These are phyloP conservation scores for Drosophila tani DNA, from an alignment of 1,140 invertebrate species.

Conservation along the genomic window DNA sequence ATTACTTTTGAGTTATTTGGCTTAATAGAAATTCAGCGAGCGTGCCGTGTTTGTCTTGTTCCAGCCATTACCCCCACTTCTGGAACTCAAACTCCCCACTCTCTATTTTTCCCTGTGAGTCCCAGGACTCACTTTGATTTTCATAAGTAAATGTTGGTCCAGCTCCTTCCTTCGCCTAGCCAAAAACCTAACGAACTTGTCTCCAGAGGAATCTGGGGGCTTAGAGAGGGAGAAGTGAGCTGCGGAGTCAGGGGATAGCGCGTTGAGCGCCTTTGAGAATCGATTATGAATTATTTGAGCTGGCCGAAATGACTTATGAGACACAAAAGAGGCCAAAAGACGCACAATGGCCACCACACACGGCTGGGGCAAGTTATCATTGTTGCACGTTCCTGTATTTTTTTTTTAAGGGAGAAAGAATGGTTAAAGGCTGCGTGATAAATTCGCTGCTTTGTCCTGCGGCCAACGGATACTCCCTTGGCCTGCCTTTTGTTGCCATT, in stretches of 20 bases:
- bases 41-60: slow-evolving; percentile 77
- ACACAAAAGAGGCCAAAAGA: slow-evolving; percentile 59
- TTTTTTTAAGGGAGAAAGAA: neutral
- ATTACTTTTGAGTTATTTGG: slow-evolving; percentile 82
- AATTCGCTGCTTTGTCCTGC: slow-evolving; percentile 36
- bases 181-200: slow-evolving; percentile 58
- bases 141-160: slow-evolving; percentile 78
- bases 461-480: slow-evolving; percentile 17
- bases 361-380: slow-evolving; percentile 57
- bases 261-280: slow-evolving; percentile 54
- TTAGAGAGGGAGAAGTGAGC: neutral
- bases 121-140: slow-evolving; percentile 78
- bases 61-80: slow-evolving; percentile 42
- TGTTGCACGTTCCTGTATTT: slow-evolving; percentile 37
- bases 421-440: slow-evolving; percentile 35
- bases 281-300: slow-evolving; percentile 85
- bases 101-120: slow-evolving; percentile 7
- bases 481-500: slow-evolving; percentile 42
- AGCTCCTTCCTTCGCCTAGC: slow-evolving; percentile 28
- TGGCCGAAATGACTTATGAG: slow-evolving; percentile 83
- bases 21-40: slow-evolving; percentile 81
- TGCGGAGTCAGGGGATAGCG: slow-evolving; percentile 16
- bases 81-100: neutral
- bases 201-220: slow-evolving; percentile 37
- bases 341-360: slow-evolving; percentile 46